phyloP scores from a whole-genome alignment of 2,888 invertebrate genomes.

The Romanomermis culicivorax region DNA sequence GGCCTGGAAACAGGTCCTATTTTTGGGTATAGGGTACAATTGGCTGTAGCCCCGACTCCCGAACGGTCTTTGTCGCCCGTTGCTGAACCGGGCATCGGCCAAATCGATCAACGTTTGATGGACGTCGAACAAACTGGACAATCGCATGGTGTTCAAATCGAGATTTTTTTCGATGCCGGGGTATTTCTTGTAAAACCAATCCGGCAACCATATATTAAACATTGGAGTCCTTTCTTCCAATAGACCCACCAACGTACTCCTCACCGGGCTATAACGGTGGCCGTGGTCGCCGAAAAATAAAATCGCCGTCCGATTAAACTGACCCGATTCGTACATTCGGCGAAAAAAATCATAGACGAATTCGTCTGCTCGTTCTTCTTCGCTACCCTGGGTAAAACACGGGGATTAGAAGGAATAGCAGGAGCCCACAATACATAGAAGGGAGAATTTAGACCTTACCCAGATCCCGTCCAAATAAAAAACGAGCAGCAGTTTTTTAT shows the following conservation, averaged over 20 bases:
- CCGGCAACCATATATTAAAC: constrained; percentile 6
- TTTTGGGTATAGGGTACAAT: constrained; percentile 5
- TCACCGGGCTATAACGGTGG: not conserved
- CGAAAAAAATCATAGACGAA: not conserved
- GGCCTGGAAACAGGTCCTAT: constrained; percentile 5
- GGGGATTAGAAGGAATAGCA: no score
- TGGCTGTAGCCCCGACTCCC: constrained; percentile 1
- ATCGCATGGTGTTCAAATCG: not conserved
- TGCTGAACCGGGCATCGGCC: not conserved
- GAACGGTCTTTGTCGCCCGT: not conserved
- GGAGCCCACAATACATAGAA: no score
- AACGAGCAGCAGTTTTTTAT: no score
- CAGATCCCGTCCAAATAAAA: no score
- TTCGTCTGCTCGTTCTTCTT: not conserved
- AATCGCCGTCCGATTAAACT: not conserved
- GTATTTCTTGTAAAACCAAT: constrained; percentile 8
- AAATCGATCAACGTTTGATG: constrained; percentile 8
- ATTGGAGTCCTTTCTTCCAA: constrained; percentile 9
- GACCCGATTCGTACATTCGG: not conserved
- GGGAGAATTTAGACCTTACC: no score
- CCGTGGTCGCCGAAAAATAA: constrained; percentile 5
- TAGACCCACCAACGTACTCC: constrained; percentile 7
- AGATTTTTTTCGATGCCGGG: constrained; percentile 3
- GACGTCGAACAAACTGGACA: constrained; percentile 6
- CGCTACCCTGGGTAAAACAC: no score